Base-by-base conservation (phyloP, 2,113 vertebrate species). In the Nansenia antarctica region DNA sequence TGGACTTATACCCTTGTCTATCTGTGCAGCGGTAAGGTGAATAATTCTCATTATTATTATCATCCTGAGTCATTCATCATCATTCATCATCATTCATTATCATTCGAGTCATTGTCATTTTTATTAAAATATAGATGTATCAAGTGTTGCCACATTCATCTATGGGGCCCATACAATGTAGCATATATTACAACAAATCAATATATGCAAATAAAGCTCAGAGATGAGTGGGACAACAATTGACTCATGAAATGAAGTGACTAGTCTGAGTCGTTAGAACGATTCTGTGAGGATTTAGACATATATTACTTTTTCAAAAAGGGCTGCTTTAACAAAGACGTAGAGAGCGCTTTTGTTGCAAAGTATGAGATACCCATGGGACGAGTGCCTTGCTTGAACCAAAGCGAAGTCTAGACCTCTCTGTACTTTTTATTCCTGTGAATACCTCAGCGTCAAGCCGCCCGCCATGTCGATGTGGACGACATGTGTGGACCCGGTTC, bases 361-460 rank as follows among this genome's bases (percentile, higher is more conserved):
- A 92, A 95, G 93, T 91, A 92, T 84, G 92, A 92, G 78, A 79
- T 92, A 90, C 93, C 92, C 92, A 90, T 71, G 91, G 93, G 94
- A 94, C 90, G 92, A 96, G 96, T 96, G 96, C 95, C 95, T 98
- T 96, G 94, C 94, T 94, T 93, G 91, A 96, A 93, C 95, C 93
- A 94, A 95, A 96, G 93, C 90, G 90, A 94, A 90, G 88, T 94
- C 90, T 89, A 89, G 84, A 93, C 90, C 90, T 94, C 90, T 94
- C 91, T 90, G 90, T 92, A 88, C 86, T 90, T 92, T 92, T 65
- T 83, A 64, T 92, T 94, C 88, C 90, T 90, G 91, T 93, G 92
- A 92, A 92, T 95, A 94, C 94, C 94, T 96, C 94, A 94, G 93
- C 90, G 90, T 90, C 78, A 31, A 63, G 55, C 72, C 74, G 88